Percentiles rank a stretch among this genome's conserved stretches.
Evolutionary conservation across 2,888 invertebrate species (phyloP).

Genomic region (Bembecia ichneumoniformis): DNA sequence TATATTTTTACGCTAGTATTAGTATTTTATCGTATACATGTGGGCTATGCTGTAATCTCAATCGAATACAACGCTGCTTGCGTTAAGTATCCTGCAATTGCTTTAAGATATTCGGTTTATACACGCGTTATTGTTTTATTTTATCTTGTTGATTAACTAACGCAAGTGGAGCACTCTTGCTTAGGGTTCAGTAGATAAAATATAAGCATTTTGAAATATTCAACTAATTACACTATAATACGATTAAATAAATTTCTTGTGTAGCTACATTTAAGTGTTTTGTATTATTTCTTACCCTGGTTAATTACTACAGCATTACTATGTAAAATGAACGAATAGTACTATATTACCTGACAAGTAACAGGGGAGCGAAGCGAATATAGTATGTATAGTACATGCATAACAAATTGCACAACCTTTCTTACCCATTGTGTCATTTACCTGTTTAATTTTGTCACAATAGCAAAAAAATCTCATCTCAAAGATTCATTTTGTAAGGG

Average conservation of each 20-base stretch:
- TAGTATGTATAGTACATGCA: conserved; percentile 51
- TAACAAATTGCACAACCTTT: conserved; percentile 68
- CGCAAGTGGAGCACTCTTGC: no score
- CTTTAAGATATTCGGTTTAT: no score
- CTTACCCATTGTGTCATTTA: conserved; percentile 52
- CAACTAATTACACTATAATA: conserved; percentile 27
- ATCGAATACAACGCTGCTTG: no score
- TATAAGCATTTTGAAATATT: conserved; percentile 23
- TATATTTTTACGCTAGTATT: no score
- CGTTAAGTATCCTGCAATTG: no score
- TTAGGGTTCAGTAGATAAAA: conserved; percentile 1
- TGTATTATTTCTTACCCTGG: conserved; percentile 45
- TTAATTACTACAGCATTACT: conserved; percentile 28
- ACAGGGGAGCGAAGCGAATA: conserved; percentile 36
- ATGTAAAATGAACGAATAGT: conserved; percentile 2
- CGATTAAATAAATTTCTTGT: conserved; percentile 19
- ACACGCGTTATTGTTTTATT: no score
- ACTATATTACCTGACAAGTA: neutral
- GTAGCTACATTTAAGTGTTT: conserved; percentile 17
- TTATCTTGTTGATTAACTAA: no score
- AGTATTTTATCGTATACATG: no score
- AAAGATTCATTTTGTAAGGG: no score
- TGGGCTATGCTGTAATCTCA: no score
- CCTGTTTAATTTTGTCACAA: conserved; percentile 26
- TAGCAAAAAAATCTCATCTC: no score